Percentiles rank a stretch among this genome's conserved stretches.
Conservation (phyloP, 2,797 vertebrate genomes). For the Phataginus tetradactyla region DNA sequence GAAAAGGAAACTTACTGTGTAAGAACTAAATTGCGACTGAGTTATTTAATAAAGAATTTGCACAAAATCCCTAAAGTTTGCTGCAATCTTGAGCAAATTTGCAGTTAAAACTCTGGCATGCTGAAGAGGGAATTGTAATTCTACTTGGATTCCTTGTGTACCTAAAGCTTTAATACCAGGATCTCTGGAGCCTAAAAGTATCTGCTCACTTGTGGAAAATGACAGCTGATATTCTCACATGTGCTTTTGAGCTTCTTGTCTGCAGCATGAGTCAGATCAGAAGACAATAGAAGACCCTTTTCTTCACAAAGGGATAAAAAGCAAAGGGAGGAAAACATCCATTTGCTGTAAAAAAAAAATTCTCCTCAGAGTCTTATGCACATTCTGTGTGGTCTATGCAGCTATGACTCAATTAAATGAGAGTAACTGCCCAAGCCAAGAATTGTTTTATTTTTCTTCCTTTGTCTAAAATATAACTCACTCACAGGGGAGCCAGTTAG, state of each 20-base stretch:
- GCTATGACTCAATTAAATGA: slow-evolving; percentile 65
- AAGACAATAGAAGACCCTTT: not conserved
- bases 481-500: slow-evolving; percentile 63
- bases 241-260: not conserved
- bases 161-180: not conserved
- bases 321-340: not conserved
- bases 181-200: not conserved
- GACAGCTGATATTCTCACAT: not conserved
- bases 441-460: slow-evolving; percentile 65
- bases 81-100: not conserved
- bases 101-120: not conserved
- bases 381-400: slow-evolving; percentile 38
- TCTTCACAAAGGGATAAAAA: not conserved
- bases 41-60: not conserved
- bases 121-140: not conserved
- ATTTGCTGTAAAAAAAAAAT: not conserved
- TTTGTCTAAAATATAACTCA: slow-evolving; percentile 68
- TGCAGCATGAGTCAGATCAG: not conserved
- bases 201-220: not conserved
- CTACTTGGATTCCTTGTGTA: not conserved
- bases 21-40: not conserved
- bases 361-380: not conserved
- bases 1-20: not conserved
- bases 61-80: not conserved
- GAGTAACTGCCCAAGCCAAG: slow-evolving; percentile 48